Base-by-base conservation (phyloP, 2,888 invertebrate species). In the Hecatera dysodea region DNA sequence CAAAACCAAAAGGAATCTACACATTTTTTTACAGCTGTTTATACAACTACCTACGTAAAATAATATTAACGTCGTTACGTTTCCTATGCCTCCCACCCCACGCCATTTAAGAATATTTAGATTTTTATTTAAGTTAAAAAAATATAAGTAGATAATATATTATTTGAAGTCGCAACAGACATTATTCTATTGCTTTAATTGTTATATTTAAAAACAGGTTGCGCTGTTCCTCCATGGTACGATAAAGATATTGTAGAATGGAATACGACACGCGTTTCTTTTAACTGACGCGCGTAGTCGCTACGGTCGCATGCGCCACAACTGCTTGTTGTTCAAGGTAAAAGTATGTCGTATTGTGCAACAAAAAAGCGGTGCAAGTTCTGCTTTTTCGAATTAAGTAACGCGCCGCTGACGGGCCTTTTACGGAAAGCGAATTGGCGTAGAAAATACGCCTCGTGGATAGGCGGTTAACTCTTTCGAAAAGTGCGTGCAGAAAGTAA, bases 1-100 rank as follows among this genome's bases (percentile, higher is more conserved):
- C 1, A 46, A 22, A 48, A 11, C 15, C 1, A 46, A 22, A 48
- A 11, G 17, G 0, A 15, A 53, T 44, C 1, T 3, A 12, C 29
- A 53, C 8, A n/a, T 17, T 24, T 44, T 39, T 36, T 46, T n/a
- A 48, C 2, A 15, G 29, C 22, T 52, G n/a, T 42, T 57, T 44
- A 44, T 52, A n/a, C 27, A 36, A 55, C 17, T 75, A 74, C 50
- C 42, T 44, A 24, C 0, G 9, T 56, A 24, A 39, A 12, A 39
- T 55, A 53, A 55, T 42, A 24, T 8, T 33, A 72, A 12, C 2
- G 24, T 29, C 29, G 12, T 63, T 15, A 36, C 9, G 19, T 17
- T n/a, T 39, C 36, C 36, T 44, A 27, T 27, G 24, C 39, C 12
- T 55, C 78, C 78, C 77, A 77, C 70, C 77, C 59, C 39, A 33